Evolutionary conservation across 2,888 invertebrate genomes (phyloP), one percentile per base, ranked within the genome.

Genomic region (Drosophila glabriapex): DNA sequence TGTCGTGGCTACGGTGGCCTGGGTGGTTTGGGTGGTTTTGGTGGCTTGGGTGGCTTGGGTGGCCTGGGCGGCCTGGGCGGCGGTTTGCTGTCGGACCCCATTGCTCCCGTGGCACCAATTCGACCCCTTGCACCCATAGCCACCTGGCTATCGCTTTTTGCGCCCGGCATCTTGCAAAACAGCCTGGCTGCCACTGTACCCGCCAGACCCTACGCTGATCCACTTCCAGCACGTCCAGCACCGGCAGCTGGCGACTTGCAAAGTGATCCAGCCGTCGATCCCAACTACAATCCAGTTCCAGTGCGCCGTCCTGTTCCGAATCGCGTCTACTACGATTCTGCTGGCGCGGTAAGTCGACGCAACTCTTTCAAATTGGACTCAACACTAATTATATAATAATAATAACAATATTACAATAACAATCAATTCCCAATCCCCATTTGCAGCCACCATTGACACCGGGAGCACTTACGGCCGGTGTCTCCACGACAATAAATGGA

Each of bases 401-500:
- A 41, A 41, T 5, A 2, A 10, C 10, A 41, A 41, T 10, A 5
- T 29, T n/a, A 10, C 10, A 3, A n/a, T 1, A 16, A 3, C 9
- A 12, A 28, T 28, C 14, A n/a, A 3, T 39, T 39, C 7, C 25
- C 29, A 29, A 52, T 37, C n/a, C 39, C 7, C 41, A 35, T 25
- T 80, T 79, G 6, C 46, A 93, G 92, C 66, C 91, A 3, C 83
- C 87, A 6, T 46, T 92, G 7, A 90, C 92, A 4, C 92, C 92
- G 0, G 92, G 88, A 0, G 91, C 93, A 61, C 71, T 93, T 7
- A 85, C 93, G 7, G 91, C 93, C 4, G 92, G 93, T 16, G 84
- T 93, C 12, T 85, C 93, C 2, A 87, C 90, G 0, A 93, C 93
- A 1, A 91, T 93, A 0, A 93, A 93, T 46, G 90, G 90, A 10